Conservation (phyloP, 1,140 invertebrate species). For the Saxidomus purpurata region DNA sequence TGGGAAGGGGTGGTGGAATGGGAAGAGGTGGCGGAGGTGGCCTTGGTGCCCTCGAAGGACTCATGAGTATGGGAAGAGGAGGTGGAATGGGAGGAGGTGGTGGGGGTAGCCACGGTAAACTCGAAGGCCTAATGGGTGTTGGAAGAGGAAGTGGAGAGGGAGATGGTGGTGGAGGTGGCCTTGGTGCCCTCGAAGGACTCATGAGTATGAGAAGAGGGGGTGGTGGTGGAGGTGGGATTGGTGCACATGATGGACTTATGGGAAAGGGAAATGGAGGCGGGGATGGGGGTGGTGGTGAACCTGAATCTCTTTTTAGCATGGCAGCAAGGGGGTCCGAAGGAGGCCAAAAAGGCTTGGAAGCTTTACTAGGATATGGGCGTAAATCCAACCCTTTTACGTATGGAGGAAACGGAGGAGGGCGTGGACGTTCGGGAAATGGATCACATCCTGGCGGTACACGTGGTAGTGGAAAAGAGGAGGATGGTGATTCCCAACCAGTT, state of each 20-base stretch:
- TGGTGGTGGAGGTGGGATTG: background rate
- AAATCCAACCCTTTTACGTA: too few species aligned
- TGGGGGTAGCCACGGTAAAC: background rate
- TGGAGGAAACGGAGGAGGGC: background rate
- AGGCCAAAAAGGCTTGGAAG: background rate
- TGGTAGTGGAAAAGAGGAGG: background rate
- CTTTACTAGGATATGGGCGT: too few species aligned
- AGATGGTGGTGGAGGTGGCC: background rate
- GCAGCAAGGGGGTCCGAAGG: background rate
- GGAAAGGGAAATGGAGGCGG: background rate
- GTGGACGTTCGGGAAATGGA: background rate
- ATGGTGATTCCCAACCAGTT: background rate
- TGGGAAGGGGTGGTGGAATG: background rate
- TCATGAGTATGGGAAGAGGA: background rate
- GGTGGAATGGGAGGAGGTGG: background rate
- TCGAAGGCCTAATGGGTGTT: background rate
- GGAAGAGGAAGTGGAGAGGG: background rate
- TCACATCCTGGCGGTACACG: background rate
- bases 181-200: background rate
- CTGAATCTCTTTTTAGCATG: background rate
- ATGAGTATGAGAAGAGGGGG: background rate
- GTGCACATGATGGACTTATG: background rate
- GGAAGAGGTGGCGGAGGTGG: background rate
- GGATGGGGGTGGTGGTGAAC: background rate
- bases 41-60: background rate